phyloP scores from a whole-genome alignment of 2,797 vertebrate species.

The Caiman crocodilus region DNA sequence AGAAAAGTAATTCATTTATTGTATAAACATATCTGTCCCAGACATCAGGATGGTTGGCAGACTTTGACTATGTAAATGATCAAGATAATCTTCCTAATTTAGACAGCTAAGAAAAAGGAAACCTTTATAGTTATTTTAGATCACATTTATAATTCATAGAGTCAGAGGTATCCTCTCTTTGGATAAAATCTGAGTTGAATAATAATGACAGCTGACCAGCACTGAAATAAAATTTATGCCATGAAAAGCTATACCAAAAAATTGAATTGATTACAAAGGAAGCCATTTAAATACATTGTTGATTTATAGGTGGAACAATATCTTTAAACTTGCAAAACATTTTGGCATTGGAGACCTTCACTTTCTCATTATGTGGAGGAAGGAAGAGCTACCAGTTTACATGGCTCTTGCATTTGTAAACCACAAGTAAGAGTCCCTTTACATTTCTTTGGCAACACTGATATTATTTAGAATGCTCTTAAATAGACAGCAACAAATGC shows the following conservation, averaged over 20 bases:
- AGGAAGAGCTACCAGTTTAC: slow-evolving; percentile 64
- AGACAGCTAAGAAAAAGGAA: slow-evolving; percentile 52
- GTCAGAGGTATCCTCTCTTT: slow-evolving; percentile 22
- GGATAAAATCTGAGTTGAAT: slow-evolving; percentile 40
- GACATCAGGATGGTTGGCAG: slow-evolving; percentile 19
- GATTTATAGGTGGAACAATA: slow-evolving; percentile 68
- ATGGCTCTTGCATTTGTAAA: slow-evolving; percentile 40
- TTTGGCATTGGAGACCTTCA: slow-evolving; percentile 70
- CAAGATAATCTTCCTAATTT: slow-evolving; percentile 57
- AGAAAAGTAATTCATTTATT: slow-evolving; percentile 57
- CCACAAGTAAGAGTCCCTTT: slow-evolving; percentile 34
- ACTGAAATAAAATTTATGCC: slow-evolving; percentile 63
- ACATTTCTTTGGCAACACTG: neutral
- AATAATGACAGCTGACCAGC: slow-evolving; percentile 48
- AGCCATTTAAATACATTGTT: slow-evolving; percentile 62
- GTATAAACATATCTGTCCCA: slow-evolving; percentile 40
- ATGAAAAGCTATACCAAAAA: slow-evolving; percentile 52
- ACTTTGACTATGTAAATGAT: slow-evolving; percentile 54
- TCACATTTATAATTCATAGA: slow-evolving; percentile 46
- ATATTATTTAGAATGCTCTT: slow-evolving; percentile 32
- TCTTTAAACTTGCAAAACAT: slow-evolving; percentile 63
- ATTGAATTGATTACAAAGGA: slow-evolving; percentile 68
- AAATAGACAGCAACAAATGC: slow-evolving; percentile 11
- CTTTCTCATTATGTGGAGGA: slow-evolving; percentile 63
- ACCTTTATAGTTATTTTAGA: slow-evolving; percentile 38